Evolutionary conservation across 2,797 vertebrate species (phyloP), one percentile per base, ranked within the genome.

Genomic region (Enteromius fasciolatus): DNA sequence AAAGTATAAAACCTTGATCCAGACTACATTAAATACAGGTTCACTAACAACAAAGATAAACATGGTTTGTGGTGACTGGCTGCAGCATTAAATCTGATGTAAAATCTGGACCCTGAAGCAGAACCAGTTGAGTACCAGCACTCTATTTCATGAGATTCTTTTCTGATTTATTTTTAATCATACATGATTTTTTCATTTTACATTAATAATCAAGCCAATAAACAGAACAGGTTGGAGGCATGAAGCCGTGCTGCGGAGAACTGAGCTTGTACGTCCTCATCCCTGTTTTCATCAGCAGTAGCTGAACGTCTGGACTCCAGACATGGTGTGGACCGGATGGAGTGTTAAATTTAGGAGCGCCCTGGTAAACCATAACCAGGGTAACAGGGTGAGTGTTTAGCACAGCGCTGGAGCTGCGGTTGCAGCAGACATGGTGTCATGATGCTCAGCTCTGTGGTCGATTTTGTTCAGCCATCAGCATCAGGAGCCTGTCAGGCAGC

Each of bases 161-260:
- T 70, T 80, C 52, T 61, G 36, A 61, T 70, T 72, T 61, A 72
- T 80, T 72, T 31, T 23, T 72, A 61, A 33, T 61, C 25, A 6
- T 31, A n/a, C 66, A 46, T 80, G 20, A 52, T 68, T 54, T 79
- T 79, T 54, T 59, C 14, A 57, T 69, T 61, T 52, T 52, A 70
- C 39, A 80, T 80, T 46, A 61, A 61, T 46, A 61, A 44, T 70
- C 11, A 80, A 61, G 4, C 2, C 7, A 80, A 70, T 80, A 44
- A 57, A 80, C 39, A 46, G 50, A 80, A 46, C 25, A 70, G 25
- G 36, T 61, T 70, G 11, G 15, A 61, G 1, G 12, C 66, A n/a
- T 46, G 50, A 31, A 80, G 23, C n/a, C 1, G 5, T 54, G 46
- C 14, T 78, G 20, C 2, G 0, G 4, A 8, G 9, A 54, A 25